phyloP scores from a whole-genome alignment of 2,113 vertebrate species.

The Zosterops pallidus region DNA sequence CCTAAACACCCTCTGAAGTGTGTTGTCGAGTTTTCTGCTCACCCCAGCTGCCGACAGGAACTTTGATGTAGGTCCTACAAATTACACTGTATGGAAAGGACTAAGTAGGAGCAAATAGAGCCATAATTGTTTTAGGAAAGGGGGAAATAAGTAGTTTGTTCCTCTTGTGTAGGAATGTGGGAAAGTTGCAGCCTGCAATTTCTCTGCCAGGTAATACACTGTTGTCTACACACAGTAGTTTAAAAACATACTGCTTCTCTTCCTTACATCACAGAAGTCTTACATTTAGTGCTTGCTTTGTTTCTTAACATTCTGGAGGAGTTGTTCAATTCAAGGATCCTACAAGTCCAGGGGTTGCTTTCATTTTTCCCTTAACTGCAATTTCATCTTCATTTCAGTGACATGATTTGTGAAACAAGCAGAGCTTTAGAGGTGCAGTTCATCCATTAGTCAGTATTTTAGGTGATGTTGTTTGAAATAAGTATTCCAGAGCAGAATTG shows the following conservation, averaged over 20 bases:
- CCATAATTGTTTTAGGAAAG: neutral
- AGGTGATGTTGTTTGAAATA: neutral
- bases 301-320: neutral
- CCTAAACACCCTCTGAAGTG: neutral
- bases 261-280: neutral
- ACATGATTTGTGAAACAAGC: neutral
- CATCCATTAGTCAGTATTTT: neutral
- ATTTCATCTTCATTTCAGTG: neutral
- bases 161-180: neutral
- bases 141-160: neutral
- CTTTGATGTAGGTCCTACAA: neutral
- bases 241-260: neutral
- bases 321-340: neutral
- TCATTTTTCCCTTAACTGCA: neutral
- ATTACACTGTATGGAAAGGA: neutral
- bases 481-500: neutral
- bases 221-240: neutral
- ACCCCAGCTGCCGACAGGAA: neutral
- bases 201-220: neutral
- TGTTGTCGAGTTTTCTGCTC: rapidly evolving
- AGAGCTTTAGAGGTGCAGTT: neutral
- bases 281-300: neutral
- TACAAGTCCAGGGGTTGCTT: neutral
- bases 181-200: neutral
- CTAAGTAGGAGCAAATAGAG: neutral